Conservation (phyloP, 2,888 invertebrate species). For the Therioaphis trifolii region DNA sequence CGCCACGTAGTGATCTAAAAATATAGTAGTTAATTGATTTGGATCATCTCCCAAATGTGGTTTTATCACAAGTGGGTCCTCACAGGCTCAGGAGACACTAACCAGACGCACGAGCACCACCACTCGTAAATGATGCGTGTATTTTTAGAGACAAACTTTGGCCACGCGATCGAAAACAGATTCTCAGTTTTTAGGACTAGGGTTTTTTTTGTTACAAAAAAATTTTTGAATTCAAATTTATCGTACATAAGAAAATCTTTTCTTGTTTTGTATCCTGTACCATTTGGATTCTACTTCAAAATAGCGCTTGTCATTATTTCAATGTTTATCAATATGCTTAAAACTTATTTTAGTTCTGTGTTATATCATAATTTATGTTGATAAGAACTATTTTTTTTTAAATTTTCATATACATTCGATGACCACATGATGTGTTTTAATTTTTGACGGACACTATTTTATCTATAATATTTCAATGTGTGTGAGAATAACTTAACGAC, state of each 20-base stretch:
- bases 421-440: neutral
- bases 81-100: constrained; percentile 35
- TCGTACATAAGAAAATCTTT: no score
- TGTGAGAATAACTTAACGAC: neutral
- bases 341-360: no score
- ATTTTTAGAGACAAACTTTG: constrained; percentile 60
- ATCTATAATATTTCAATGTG: constrained; percentile 21
- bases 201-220: constrained; percentile 27
- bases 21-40: constrained; percentile 59
- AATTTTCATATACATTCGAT: no score
- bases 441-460: neutral
- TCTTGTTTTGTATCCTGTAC: no score
- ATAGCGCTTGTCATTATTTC: no score
- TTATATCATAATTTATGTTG: no score
- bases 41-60: constrained; percentile 50
- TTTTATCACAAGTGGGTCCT: constrained; percentile 50
- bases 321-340: no score
- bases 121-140: constrained; percentile 23
- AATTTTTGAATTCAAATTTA: neutral
- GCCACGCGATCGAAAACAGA: constrained; percentile 39
- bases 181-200: neutral
- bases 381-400: no score
- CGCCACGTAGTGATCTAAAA: constrained; percentile 37
- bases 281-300: no score
- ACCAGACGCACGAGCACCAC: constrained; percentile 50